These are phyloP conservation scores for Ascaphus truei DNA, from an alignment of 2,113 vertebrate genomes.

Conservation along the genomic window DNA sequence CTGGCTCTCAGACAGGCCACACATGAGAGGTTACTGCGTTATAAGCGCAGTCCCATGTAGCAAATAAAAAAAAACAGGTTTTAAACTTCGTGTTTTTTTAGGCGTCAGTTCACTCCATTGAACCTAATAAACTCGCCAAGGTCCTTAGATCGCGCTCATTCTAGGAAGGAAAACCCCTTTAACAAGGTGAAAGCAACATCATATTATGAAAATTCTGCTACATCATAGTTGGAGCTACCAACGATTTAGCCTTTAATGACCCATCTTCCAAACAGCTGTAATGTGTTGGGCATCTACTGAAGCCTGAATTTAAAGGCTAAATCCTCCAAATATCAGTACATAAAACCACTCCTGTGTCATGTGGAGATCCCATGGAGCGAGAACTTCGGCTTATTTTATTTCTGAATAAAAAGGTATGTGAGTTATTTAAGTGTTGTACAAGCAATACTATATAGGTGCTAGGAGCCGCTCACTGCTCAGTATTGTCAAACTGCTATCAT, in stretches of 20 bases:
- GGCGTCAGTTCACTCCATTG: no score
- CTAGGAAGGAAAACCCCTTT: neutral
- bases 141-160: conserved; percentile 3
- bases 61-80: no score
- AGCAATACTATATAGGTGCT: conserved; percentile 14
- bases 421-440: conserved; percentile 19
- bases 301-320: neutral
- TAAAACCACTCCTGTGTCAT: neutral
- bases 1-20: no score
- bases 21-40: no score
- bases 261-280: neutral
- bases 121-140: no score
- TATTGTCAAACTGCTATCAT: neutral
- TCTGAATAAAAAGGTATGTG: neutral
- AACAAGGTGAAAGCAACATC: conserved; percentile 1
- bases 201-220: conserved; percentile 5
- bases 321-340: neutral
- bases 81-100: no score
- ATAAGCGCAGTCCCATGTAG: no score
- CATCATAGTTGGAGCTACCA: neutral
- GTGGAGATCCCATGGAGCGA: no score
- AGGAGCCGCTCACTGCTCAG: neutral
- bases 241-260: neutral
- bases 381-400: no score
- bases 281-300: neutral